phyloP scores from a whole-genome alignment of 2,888 invertebrate genomes.

The Drosophila macrospina region DNA sequence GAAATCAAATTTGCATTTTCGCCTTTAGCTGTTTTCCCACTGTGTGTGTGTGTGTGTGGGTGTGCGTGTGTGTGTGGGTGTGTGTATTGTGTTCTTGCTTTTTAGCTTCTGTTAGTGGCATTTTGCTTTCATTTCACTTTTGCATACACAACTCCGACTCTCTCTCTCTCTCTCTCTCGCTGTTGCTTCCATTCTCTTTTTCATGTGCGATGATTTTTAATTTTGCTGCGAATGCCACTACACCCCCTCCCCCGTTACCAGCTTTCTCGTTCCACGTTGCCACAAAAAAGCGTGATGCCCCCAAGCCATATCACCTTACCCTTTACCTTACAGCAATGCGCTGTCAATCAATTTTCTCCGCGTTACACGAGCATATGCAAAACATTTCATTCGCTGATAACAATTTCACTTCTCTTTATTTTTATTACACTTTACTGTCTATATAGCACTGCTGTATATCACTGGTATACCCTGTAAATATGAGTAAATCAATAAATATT shows the following conservation, averaged over 20 bases:
- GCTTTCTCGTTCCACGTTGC: too few species aligned
- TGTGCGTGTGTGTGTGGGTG: constrained; percentile 11
- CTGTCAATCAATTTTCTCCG: constrained; percentile 51
- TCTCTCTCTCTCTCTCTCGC: background rate
- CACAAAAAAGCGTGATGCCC: background rate
- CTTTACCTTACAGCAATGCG: constrained; percentile 23
- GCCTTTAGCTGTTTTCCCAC: constrained; percentile 44
- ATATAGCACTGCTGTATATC: background rate
- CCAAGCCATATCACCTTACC: constrained; percentile 2
- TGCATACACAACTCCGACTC: constrained; percentile 27
- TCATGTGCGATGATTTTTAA: constrained; percentile 43
- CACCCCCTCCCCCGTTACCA: constrained; percentile 18
- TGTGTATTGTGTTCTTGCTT: constrained; percentile 34
- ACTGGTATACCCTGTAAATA: background rate
- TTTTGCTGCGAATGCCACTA: constrained; percentile 49
- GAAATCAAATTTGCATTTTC: constrained; percentile 55
- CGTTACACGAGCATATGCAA: constrained; percentile 35
- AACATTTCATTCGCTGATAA: constrained; percentile 34
- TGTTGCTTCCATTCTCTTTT: background rate
- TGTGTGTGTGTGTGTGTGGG: constrained; percentile 1
- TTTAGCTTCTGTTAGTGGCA: constrained; percentile 53
- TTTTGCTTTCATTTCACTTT: constrained; percentile 48
- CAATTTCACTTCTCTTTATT: constrained; percentile 17
- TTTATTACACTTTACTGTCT: background rate
- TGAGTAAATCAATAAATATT: too few species aligned